Evolutionary conservation across 2,888 invertebrate species (phyloP).

Genomic region (Caenorhabditis becei): DNA sequence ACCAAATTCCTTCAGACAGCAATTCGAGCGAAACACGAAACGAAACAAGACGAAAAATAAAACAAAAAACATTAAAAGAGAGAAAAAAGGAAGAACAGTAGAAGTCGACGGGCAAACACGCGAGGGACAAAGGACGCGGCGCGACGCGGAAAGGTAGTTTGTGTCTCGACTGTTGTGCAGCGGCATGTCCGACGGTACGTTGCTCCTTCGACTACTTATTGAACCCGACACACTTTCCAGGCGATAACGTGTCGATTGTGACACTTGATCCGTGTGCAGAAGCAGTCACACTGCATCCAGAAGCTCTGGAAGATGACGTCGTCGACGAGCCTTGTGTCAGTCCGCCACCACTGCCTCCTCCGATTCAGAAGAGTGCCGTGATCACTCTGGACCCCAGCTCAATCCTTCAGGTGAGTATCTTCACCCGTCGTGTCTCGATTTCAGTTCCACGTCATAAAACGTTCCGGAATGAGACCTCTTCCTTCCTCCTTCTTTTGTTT

Average conservation of each 20-base stretch:
- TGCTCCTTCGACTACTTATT: slow-evolving; percentile 6
- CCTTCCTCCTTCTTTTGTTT: slow-evolving; percentile 13
- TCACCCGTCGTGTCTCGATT: neutral
- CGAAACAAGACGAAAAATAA: slow-evolving; percentile 4
- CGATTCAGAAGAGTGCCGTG: slow-evolving; percentile 31
- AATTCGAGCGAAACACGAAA: slow-evolving; percentile 23
- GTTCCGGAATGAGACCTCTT: neutral
- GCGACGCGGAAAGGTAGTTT: slow-evolving; percentile 8
- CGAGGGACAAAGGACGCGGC: slow-evolving; percentile 5
- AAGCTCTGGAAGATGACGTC: slow-evolving; percentile 17
- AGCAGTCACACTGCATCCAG: slow-evolving; percentile 27
- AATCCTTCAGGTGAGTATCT: slow-evolving; percentile 33
- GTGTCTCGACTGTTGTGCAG: slow-evolving; percentile 28
- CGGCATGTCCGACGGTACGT: slow-evolving; percentile 43
- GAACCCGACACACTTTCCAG: slow-evolving; percentile 18
- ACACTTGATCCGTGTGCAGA: slow-evolving; percentile 46
- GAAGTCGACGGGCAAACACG: slow-evolving; percentile 43
- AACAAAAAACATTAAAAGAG: slow-evolving; percentile 6
- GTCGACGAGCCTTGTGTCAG: slow-evolving; percentile 3
- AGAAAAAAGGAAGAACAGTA: slow-evolving; percentile 10
- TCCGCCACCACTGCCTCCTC: slow-evolving; percentile 47
- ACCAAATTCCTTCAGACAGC: neutral
- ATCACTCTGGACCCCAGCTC: slow-evolving; percentile 17
- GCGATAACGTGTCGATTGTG: slow-evolving; percentile 51
- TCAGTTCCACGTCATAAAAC: neutral